These are phyloP conservation scores for Reticulitermes lucifugus DNA, from an alignment of 2,888 invertebrate genomes.

Conservation along the genomic window DNA sequence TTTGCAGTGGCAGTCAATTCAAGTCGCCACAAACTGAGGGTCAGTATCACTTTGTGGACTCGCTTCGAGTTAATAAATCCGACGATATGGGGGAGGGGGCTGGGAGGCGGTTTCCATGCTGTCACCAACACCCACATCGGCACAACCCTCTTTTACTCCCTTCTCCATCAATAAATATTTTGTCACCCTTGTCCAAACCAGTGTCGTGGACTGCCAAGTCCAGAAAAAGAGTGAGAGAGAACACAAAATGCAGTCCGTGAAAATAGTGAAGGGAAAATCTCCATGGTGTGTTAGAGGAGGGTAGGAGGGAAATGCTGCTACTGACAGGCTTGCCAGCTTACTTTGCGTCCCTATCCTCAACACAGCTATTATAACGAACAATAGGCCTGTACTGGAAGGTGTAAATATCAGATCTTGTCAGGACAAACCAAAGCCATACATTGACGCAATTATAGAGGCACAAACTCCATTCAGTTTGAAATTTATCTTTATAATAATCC, in stretches of 20 bases:
- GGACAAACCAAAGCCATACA: background rate
- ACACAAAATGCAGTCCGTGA: conserved; percentile 22
- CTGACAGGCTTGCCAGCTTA: conserved; percentile 14
- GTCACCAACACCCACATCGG: conserved; percentile 42
- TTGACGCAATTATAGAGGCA: background rate
- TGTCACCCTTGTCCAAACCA: conserved; percentile 56
- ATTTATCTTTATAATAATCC: background rate
- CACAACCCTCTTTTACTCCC: conserved; percentile 53
- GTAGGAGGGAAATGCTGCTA: conserved; percentile 28
- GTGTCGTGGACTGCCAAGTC: conserved; percentile 48
- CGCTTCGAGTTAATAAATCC: conserved; percentile 50
- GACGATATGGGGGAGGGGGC: conserved; percentile 26
- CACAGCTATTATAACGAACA: conserved; percentile 15
- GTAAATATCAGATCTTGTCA: conserved; percentile 27
- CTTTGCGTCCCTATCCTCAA: background rate
- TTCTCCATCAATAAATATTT: conserved; percentile 57
- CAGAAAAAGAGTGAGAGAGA: conserved; percentile 37
- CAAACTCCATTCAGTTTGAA: background rate
- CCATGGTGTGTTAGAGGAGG: background rate
- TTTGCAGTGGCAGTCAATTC: background rate
- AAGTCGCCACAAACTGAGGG: conserved; percentile 11
- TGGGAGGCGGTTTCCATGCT: conserved; percentile 36
- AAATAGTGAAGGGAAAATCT: conserved; percentile 24
- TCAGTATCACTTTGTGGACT: conserved; percentile 34
- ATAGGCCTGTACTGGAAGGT: conserved; percentile 18